Base-by-base conservation (phyloP, 1,140 invertebrate genomes). In the Leguminivora glycinivorella region DNA sequence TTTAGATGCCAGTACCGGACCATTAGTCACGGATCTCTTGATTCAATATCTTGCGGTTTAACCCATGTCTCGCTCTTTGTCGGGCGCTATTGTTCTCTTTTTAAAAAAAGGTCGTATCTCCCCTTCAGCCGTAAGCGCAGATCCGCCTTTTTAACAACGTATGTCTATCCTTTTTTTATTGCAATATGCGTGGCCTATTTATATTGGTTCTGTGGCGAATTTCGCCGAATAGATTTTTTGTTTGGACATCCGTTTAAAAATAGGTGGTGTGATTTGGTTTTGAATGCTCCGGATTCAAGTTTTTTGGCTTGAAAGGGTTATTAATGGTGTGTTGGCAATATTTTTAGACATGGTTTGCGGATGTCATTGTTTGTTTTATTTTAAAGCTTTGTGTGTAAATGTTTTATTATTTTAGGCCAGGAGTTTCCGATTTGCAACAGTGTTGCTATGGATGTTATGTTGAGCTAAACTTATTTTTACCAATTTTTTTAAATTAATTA, bases 11-110 rank as follows among this genome's bases (percentile, higher is more conserved):
- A 52, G 77, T 68, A 78, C 84, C 80, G 74, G 47, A 72, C 80
- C 70, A 78, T 87, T 88, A 88, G 86, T 89, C 87, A 88, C 80
- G 75, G 73, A 76, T 82, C 75, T 81, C 77, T 81, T 86, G 79
- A 85, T 88, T 89, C 83, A 89, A 87, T 87, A 85, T 76, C 75
- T 70, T 69, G 76, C 70, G 76, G 76, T 78, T 14, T 63, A 66
- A 71, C 47, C 68, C 58, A 17, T 70, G 66, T 76, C 56, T 26
- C 56, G 77, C 67, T 26, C 67, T 70, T 73, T 63, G 58, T 63
- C 58, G 58, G 58, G 14, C 12, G 58, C 43, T 67, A 79, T 81
- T 80, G 71, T 85, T 22, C 7, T 17, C 40, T 43, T 52, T 52
- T 52, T 52, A 52, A 5, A 22, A 52, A 52, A 52, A 52, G 7